phyloP scores from a whole-genome alignment of 1,140 invertebrate species.

The Venustaconcha ellipsiformis region DNA sequence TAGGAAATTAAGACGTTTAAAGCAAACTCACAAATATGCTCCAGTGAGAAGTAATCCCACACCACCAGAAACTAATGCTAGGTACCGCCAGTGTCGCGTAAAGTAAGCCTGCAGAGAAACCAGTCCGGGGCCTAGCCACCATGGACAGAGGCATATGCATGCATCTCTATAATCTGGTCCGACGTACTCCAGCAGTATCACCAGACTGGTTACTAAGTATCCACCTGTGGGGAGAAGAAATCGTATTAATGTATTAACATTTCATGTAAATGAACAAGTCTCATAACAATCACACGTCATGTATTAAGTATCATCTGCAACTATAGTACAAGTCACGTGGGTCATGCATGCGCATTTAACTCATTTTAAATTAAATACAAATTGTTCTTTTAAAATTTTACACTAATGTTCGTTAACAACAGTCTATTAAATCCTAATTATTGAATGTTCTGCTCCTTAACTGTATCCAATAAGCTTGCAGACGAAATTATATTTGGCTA shows the following conservation, averaged over 20 bases:
- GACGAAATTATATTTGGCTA: too few relatives aligned
- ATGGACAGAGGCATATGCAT: conserved; percentile 51
- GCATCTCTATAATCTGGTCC: conserved; percentile 56
- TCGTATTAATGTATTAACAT: background rate
- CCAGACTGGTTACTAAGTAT: conserved; percentile 50
- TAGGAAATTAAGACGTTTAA: background rate
- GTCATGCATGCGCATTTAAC: too few relatives aligned
- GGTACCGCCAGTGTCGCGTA: conserved; percentile 53
- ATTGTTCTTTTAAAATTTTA: too few relatives aligned
- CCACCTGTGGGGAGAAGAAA: conserved; percentile 42
- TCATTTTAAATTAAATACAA: too few relatives aligned
- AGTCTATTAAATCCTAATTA: too few relatives aligned
- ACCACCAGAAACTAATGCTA: conserved; percentile 50
- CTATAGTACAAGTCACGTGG: too few relatives aligned
- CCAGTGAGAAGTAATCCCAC: conserved; percentile 48
- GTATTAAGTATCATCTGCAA: too few relatives aligned
- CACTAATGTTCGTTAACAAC: too few relatives aligned
- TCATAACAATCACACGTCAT: too few relatives aligned
- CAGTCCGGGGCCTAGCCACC: conserved; percentile 48
- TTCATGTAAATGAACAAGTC: background rate
- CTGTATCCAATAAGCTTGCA: too few relatives aligned
- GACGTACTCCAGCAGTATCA: conserved; percentile 50
- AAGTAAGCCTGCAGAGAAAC: conserved; percentile 46
- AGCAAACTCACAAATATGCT: conserved; percentile 57
- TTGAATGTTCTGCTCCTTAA: too few relatives aligned